Evolutionary conservation across 2,888 invertebrate genomes (phyloP).

Genomic region (Charanyca ferruginea): DNA sequence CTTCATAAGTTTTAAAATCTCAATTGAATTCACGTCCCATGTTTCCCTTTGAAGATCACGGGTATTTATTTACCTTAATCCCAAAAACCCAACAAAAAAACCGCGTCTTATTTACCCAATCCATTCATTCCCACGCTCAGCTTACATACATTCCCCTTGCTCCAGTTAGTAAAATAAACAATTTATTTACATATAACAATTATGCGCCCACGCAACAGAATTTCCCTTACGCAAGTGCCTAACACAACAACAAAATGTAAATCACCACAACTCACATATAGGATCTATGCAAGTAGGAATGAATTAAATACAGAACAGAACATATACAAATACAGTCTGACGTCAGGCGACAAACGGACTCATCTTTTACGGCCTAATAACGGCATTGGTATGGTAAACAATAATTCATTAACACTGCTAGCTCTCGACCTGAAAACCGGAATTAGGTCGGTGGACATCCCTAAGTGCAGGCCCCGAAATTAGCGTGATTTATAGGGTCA

Average conservation of each 20-base stretch:
- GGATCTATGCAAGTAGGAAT: conserved; percentile 29
- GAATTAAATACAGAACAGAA: conserved; percentile 35
- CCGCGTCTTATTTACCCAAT: conserved; percentile 9
- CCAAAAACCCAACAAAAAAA: conserved; percentile 16
- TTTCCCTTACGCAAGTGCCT: conserved; percentile 20
- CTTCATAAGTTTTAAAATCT: too few relatives aligned
- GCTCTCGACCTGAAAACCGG: conserved; percentile 81
- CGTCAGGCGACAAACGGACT: conserved; percentile 64
- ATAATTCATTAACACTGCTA: conserved; percentile 82
- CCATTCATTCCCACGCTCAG: conserved; percentile 3
- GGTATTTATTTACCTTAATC: background rate
- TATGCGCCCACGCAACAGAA: conserved; percentile 24
- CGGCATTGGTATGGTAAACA: conserved; percentile 80
- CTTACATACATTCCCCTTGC: background rate
- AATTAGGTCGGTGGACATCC: conserved; percentile 74
- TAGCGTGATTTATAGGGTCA: conserved; percentile 66
- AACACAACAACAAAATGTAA: conserved; percentile 16
- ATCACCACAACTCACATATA: conserved; percentile 3
- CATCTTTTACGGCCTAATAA: conserved; percentile 78
- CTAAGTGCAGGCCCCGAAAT: conserved; percentile 67
- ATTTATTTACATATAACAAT: conserved; percentile 43
- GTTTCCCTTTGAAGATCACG: background rate
- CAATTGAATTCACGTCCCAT: background rate
- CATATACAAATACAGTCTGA: conserved; percentile 43
- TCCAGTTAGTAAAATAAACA: conserved; percentile 22